Base-by-base conservation (phyloP, 1,140 invertebrate genomes). In the Saccostrea echinata region DNA sequence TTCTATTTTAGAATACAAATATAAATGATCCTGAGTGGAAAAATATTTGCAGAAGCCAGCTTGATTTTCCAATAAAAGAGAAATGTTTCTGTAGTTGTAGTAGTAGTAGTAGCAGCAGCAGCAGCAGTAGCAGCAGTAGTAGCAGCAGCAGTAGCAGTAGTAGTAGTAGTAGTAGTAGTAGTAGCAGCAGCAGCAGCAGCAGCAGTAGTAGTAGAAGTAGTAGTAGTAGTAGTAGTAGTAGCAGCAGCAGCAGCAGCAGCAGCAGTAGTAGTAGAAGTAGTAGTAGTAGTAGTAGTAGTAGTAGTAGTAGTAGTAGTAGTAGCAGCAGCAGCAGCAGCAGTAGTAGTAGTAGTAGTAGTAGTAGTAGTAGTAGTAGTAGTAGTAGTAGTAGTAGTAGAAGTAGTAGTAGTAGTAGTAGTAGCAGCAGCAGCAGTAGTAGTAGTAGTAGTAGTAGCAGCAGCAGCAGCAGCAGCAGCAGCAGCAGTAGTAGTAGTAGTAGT, bases 231-330 rank as follows among this genome's bases (percentile, higher is more conserved):
- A 90, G 89, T 55, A 90, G 89, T 80, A 90, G 89, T 80, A 90
- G 89, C 52, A 90, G 84, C 52, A 90, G 84, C 52, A 90, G 89
- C 52, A 90, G 89, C 27, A 90, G 89, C n/a, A 90, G 89, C 27
- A 90, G 89, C 21, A 90, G 88, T 55, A 89, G 90, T 84, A 88
- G 90, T 55, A 90, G 89, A 52, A 91, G 88, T 81, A 92, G 86
- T 76, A 91, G 88, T 84, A 90, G 88, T 84, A 90, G 90, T 24
- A 90, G 89, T 24, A 90, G 91, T 33, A 87, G 90, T 35, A 90
- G 89, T 84, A 53, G 84, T 53, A 84, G 84, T 84, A 53, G 55
- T 84, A 84, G 52, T 84, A 84, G 51, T 84, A 84, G 84, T 84
- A 84, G 84, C 11, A 84, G 52, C 24, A 84, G 84, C 12, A 55